Base-by-base conservation (phyloP, 2,888 invertebrate genomes). In the Stictocephala bisonia region DNA sequence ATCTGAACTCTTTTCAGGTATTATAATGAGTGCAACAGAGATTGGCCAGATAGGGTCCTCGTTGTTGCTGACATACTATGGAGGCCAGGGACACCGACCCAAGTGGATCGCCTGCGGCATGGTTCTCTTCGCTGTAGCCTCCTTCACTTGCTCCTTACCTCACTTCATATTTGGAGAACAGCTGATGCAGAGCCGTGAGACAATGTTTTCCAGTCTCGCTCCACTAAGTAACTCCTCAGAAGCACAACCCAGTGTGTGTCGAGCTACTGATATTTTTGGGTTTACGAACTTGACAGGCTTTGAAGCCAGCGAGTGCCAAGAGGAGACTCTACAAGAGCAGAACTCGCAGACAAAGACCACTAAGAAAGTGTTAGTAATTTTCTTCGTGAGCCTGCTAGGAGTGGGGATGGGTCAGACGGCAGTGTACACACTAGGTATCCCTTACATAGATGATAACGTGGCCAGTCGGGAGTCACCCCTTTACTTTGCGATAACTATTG, bases 331-430 rank as follows among this genome's bases (percentile, higher is more conserved):
- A 75, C 84, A 86, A 79, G 90, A 90, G 79, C 90, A 91, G 79
- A 88, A 88, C 73, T 89, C 90, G 67, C 91, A 93, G 79, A 90
- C 90, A 48, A 90, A 90, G 80, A 93, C 93, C 81, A 92, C 93
- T 15, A 90, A 91, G 68, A 90, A 93, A 74, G 94, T 96, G 66
- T 86, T 96, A 79, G 92, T 91, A 68, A 95, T 96, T 86, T 93
- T 96, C 85, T 95, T 96, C 85, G 87, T 93, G 79, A 94, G 95
- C 80, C 86, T 96, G 79, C 86, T 96, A 68, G 93, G 95, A 74
- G 94, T 96, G 41, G 96, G 96, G 64, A 92, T 96, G 85, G 96
- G 96, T 0, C 95, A 95, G 85, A 96, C 96, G 0, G 95, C 96
- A 13, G 95, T 96, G 71, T 93, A 94, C 79, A 96, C 96, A 20